Percentiles rank a stretch among this genome's conserved stretches.
These are phyloP conservation scores for Pipistrellus pipistrellus DNA, from an alignment of 2,797 vertebrate genomes.

Conservation along the genomic window DNA sequence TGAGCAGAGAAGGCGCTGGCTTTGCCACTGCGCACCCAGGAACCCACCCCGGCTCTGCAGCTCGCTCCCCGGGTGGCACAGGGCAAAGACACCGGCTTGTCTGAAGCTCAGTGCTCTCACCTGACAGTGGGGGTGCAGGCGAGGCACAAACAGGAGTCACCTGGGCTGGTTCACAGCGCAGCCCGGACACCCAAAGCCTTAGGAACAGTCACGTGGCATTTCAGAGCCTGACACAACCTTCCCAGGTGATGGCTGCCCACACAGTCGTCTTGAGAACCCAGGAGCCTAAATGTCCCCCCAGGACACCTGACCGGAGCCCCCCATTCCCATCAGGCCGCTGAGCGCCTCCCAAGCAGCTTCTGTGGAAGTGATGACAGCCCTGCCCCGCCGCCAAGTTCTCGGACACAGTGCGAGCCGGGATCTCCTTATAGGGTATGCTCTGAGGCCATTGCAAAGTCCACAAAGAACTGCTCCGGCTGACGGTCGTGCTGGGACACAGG, in stretches of 20 bases:
- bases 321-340: background rate
- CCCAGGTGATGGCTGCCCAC: background rate
- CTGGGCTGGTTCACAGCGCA: background rate
- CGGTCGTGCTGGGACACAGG: slow-evolving; percentile 35
- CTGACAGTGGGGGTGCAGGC: accelerated
- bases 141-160: background rate
- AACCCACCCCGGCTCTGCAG: background rate
- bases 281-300: background rate
- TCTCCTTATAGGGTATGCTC: slow-evolving; percentile 80
- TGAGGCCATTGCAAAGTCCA: background rate
- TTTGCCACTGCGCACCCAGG: background rate
- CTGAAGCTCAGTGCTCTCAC: background rate
- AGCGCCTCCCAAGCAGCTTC: background rate
- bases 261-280: background rate
- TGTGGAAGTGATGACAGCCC: slow-evolving; percentile 3
- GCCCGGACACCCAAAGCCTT: background rate
- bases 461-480: background rate
- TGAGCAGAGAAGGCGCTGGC: background rate
- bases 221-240: background rate
- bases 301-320: background rate
- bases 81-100: background rate
- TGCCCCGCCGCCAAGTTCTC: slow-evolving; percentile 50
- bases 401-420: slow-evolving; percentile 1
- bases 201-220: background rate
- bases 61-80: background rate